phyloP scores from a whole-genome alignment of 1,140 invertebrate genomes.

The Phthorimaea operculella region DNA sequence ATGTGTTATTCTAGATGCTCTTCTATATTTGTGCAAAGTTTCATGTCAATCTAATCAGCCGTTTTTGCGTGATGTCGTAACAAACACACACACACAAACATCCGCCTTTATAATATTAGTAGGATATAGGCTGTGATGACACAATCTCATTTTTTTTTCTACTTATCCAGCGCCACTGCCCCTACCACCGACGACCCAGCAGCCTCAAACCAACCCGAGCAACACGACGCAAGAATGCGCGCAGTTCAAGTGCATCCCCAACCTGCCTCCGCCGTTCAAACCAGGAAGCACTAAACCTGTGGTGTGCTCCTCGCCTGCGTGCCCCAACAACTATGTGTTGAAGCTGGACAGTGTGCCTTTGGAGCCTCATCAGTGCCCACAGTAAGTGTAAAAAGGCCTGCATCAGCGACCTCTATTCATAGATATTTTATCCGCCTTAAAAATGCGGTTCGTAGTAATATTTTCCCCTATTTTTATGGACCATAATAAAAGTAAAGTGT shows the following conservation, averaged over 20 bases:
- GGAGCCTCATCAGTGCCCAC: conserved; percentile 56
- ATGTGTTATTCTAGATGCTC: too few relatives aligned
- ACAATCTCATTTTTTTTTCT: too few relatives aligned
- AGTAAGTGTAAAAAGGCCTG: conserved; percentile 57
- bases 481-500: too few relatives aligned
- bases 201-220: conserved; percentile 39
- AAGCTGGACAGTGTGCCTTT: conserved; percentile 47
- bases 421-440: too few relatives aligned
- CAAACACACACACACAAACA: too few relatives aligned
- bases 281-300: conserved; percentile 32
- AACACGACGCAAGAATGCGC: conserved; percentile 41
- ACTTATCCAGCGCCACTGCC: conserved; percentile 29
- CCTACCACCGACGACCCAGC: conserved; percentile 28
- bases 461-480: too few relatives aligned
- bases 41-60: too few relatives aligned
- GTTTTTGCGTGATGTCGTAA: too few relatives aligned
- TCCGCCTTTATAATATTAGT: too few relatives aligned
- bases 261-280: conserved; percentile 38
- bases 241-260: conserved; percentile 68
- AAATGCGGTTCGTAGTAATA: too few relatives aligned
- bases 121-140: too few relatives aligned
- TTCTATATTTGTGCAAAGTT: too few relatives aligned
- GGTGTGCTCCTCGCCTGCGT: conserved; percentile 68
- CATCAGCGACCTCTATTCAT: background rate
- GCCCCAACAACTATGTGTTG: conserved; percentile 69